Evolutionary conservation across 2,888 invertebrate species (phyloP).

Genomic region (Pollenia amentaria): DNA sequence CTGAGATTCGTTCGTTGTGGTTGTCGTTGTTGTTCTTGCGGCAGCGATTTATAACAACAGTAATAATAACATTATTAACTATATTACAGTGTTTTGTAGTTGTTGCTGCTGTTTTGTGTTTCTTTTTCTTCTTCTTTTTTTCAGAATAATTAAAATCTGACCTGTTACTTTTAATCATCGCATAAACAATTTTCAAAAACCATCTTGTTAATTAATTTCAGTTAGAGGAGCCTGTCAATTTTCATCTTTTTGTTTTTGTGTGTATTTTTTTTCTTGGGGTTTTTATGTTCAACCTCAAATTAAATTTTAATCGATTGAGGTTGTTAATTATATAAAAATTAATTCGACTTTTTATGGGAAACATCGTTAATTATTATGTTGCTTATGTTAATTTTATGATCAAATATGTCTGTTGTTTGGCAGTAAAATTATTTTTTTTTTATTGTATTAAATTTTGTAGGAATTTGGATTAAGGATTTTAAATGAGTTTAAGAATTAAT

Average conservation of each 20-base stretch:
- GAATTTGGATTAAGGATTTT: not conserved
- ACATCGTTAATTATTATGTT: slow-evolving; percentile 30
- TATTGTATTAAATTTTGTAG: not conserved
- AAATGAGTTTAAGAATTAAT: too few species aligned
- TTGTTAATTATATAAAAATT: slow-evolving; percentile 50
- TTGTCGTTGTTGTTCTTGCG: not conserved
- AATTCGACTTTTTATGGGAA: slow-evolving; percentile 62
- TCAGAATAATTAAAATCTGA: slow-evolving; percentile 61
- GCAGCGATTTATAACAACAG: slow-evolving; percentile 33
- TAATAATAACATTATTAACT: slow-evolving; percentile 58
- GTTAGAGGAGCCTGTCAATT: slow-evolving; percentile 66
- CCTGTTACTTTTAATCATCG: slow-evolving; percentile 59
- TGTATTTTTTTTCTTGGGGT: not conserved
- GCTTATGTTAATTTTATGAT: not conserved
- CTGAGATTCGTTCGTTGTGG: not conserved
- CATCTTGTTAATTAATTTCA: slow-evolving; percentile 77
- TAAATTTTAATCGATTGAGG: slow-evolving; percentile 53
- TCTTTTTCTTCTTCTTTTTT: not conserved
- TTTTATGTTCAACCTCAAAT: slow-evolving; percentile 52
- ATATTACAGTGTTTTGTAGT: slow-evolving; percentile 11
- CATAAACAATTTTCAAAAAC: slow-evolving; percentile 61
- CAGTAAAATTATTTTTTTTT: slow-evolving; percentile 1
- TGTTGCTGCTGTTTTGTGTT: slow-evolving; percentile 22
- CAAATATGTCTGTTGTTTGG: not conserved
- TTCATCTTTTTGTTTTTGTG: not conserved